A percentile compares a stretch with the other conserved stretches of the same genome.
phyloP scores from a whole-genome alignment of 2,113 vertebrate genomes.

The Aldabrachelys gigantea region DNA sequence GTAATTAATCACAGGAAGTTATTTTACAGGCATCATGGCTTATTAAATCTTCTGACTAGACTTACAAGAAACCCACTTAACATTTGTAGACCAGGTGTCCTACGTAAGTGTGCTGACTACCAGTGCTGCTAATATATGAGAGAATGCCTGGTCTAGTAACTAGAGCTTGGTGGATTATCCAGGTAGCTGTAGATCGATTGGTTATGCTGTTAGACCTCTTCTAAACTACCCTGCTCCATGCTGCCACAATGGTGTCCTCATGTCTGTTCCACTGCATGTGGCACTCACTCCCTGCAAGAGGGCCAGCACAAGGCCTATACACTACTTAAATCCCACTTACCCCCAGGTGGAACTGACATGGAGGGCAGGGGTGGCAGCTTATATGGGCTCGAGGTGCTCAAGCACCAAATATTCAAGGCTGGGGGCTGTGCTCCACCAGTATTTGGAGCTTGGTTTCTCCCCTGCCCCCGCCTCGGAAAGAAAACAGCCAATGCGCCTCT shows the following conservation, averaged over 20 bases:
- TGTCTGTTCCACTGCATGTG: rapidly evolving
- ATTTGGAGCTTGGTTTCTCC: too few species aligned
- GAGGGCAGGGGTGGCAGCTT: too few species aligned
- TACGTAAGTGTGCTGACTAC: neutral
- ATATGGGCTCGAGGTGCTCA: too few species aligned
- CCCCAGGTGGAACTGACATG: neutral
- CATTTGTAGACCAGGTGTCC: neutral
- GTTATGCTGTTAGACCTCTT: rapidly evolving
- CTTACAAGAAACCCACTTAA: constrained; percentile 26
- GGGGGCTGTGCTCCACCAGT: too few species aligned
- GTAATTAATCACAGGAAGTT: constrained; percentile 49
- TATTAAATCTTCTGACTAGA: constrained; percentile 59
- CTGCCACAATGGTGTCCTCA: neutral
- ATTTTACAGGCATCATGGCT: constrained; percentile 48
- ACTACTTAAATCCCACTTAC: neutral
- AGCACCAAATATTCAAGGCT: too few species aligned
- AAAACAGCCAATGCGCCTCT: too few species aligned
- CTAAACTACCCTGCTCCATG: neutral
- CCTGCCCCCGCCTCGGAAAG: too few species aligned
- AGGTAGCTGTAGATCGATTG: rapidly evolving
- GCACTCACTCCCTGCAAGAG: neutral
- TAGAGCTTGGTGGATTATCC: neutral
- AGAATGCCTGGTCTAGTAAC: rapidly evolving
- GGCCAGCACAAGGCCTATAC: neutral
- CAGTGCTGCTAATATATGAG: neutral